Conservation (phyloP, 2,113 vertebrate species). For the Ancistrus triradiatus region DNA sequence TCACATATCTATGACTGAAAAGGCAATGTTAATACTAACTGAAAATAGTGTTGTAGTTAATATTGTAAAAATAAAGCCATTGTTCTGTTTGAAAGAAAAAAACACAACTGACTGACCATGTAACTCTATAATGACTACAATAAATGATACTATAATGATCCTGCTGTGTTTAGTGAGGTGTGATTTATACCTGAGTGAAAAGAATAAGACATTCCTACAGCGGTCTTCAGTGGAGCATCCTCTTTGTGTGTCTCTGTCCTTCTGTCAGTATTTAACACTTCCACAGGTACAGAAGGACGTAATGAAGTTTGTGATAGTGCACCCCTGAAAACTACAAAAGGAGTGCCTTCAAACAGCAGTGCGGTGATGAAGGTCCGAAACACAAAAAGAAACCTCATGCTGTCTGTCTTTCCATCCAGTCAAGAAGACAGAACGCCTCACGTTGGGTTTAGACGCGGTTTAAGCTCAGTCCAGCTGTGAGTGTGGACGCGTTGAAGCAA, state of each 20-base stretch:
- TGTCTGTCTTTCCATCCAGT: conserved; percentile 15
- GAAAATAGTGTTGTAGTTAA: too few species aligned
- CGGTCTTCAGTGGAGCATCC: background rate
- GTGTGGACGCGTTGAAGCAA: background rate
- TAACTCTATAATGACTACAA: background rate
- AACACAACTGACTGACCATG: too few species aligned
- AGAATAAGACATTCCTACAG: conserved; percentile 9
- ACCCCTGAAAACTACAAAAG: background rate
- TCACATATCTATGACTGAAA: too few species aligned
- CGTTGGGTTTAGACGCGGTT: too few species aligned
- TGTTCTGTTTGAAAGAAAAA: too few species aligned
- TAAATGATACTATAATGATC: background rate
- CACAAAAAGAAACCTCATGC: conserved; percentile 31
- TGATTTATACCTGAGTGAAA: conserved; percentile 22
- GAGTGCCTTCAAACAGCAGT: conserved; percentile 30
- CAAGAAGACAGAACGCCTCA: background rate
- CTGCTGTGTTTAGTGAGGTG: background rate
- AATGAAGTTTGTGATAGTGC: conserved; percentile 25
- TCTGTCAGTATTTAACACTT: background rate
- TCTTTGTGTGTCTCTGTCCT: conserved; percentile 4
- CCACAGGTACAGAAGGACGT: conserved; percentile 13
- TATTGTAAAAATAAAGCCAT: too few species aligned
- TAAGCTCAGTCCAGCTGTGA: background rate
- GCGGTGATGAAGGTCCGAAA: conserved; percentile 29
- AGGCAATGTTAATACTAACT: too few species aligned